These are phyloP conservation scores for Meganola albula DNA, from an alignment of 2,888 invertebrate genomes.

Conservation along the genomic window DNA sequence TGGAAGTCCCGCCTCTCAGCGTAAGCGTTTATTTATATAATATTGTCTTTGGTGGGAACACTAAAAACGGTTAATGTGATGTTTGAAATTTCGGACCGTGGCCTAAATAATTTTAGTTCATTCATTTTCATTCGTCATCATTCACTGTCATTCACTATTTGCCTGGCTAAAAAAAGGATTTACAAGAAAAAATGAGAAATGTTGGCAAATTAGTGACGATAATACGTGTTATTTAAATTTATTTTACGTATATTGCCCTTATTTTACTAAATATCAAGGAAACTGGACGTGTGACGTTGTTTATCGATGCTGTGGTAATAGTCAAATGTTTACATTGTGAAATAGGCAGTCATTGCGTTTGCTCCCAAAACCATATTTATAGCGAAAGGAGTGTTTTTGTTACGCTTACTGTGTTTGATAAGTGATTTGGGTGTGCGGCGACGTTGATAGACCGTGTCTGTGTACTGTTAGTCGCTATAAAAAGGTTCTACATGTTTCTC, in stretches of 20 bases:
- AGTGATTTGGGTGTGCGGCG: slow-evolving; percentile 31
- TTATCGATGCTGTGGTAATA: slow-evolving; percentile 36
- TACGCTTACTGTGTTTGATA: slow-evolving; percentile 45
- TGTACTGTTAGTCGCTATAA: slow-evolving; percentile 49
- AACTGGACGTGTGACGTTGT: slow-evolving; percentile 31
- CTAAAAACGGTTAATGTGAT: no score
- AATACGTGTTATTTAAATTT: slow-evolving; percentile 59
- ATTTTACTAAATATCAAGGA: slow-evolving; percentile 27
- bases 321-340: slow-evolving; percentile 69
- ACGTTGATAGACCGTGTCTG: slow-evolving; percentile 49
- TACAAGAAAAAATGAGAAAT: slow-evolving; percentile 66
- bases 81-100: no score
- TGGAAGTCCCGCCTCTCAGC: no score
- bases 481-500: slow-evolving; percentile 33
- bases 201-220: slow-evolving; percentile 68
- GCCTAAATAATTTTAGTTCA: no score
- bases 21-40: no score
- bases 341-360: slow-evolving; percentile 45
- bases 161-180: slow-evolving; percentile 61
- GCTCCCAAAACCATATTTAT: slow-evolving; percentile 49
- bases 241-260: slow-evolving; percentile 34
- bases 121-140: no score
- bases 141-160: slow-evolving; percentile 54
- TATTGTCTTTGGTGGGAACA: no score
- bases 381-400: slow-evolving; percentile 60